These are phyloP conservation scores for Drosophila repleta DNA, from an alignment of 1,140 invertebrate species.

Conservation along the genomic window DNA sequence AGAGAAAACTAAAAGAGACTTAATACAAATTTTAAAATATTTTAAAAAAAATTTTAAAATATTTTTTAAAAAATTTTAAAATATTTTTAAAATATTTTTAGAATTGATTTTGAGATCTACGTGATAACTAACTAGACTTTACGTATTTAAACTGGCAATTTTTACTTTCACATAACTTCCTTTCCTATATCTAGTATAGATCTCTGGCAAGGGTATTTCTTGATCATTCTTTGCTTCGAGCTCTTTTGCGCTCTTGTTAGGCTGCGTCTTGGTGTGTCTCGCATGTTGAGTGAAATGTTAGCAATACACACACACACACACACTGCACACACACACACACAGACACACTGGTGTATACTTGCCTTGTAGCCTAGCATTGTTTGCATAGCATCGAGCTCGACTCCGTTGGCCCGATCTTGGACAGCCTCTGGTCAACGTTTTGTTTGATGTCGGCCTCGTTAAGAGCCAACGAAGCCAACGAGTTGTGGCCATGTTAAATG, in stretches of 20 bases:
- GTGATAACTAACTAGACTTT: no score
- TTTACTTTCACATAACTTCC: no score
- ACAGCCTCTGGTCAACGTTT: slow-evolving; percentile 64
- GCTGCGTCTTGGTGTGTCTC: slow-evolving; percentile 34
- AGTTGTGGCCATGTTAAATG: slow-evolving; percentile 67
- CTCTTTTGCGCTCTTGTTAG: slow-evolving; percentile 21
- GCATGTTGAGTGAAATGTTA: slow-evolving; percentile 80
- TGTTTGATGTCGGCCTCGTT: slow-evolving; percentile 82
- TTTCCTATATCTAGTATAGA: not conserved
- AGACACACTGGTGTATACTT: not conserved
- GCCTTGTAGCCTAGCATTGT: slow-evolving; percentile 69
- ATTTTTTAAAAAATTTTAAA: no score
- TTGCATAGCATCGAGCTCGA: slow-evolving; percentile 71
- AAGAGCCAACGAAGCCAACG: slow-evolving; percentile 81
- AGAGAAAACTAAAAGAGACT: no score
- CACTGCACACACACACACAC: slow-evolving; percentile 8
- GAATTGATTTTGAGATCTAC: no score
- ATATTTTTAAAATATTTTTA: no score
- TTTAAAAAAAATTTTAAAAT: no score
- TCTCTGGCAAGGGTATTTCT: slow-evolving; percentile 22
- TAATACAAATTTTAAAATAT: no score
- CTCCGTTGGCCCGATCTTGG: slow-evolving; percentile 46
- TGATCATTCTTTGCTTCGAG: slow-evolving; percentile 5
- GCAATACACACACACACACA: slow-evolving; percentile 51
- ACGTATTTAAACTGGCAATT: no score